Base-by-base conservation (phyloP, 2,797 vertebrate genomes). In the Tamandua tetradactyla region DNA sequence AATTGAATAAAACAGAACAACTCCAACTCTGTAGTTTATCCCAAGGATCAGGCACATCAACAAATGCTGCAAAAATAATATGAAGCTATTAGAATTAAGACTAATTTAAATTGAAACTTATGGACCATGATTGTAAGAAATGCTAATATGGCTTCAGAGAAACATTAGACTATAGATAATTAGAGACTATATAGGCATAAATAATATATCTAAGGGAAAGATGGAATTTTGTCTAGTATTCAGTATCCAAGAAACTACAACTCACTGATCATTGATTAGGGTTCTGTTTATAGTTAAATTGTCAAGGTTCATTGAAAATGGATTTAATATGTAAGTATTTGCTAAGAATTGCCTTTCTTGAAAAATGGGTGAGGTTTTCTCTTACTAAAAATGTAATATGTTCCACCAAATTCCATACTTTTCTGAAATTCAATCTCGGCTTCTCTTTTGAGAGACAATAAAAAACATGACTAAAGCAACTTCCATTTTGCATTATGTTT, bases 121-220 rank as follows among this genome's bases (percentile, higher is more conserved):
- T 92, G 62, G 68, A 14, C 35, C 72, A 68, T 89, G 91, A 95
- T 92, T n/a, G 20, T 79, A 95, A 95, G 79, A 97, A 94, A 95
- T 92, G n/a, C 5, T 72, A 91, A 74, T 85, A 64, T 5, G 71
- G 22, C 71, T 47, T 78, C 30, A 82, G 12, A 76, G 18, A 8
- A 74, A 61, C 0, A 61, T 14, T 30, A 8, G 13, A 44, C 40
- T 30, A 22, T 9, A 75, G 17, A 44, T 59, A 74, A 27, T 57
- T 22, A 94, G 55, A 66, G 90, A 88, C 83, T 14, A 69, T 35
- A 55, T 9, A 94, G 47, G 66, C 61, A 57, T 75, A 20, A 0
- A 17, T 20, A 89, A 49, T 75, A 59, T 37, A 74, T 57, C 3
- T 72, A 22, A 59, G 5, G 59, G 32, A 93, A 68, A 15, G 7